Evolutionary conservation across 2,888 invertebrate genomes (phyloP).

Genomic region (Aleiodes alternator): DNA sequence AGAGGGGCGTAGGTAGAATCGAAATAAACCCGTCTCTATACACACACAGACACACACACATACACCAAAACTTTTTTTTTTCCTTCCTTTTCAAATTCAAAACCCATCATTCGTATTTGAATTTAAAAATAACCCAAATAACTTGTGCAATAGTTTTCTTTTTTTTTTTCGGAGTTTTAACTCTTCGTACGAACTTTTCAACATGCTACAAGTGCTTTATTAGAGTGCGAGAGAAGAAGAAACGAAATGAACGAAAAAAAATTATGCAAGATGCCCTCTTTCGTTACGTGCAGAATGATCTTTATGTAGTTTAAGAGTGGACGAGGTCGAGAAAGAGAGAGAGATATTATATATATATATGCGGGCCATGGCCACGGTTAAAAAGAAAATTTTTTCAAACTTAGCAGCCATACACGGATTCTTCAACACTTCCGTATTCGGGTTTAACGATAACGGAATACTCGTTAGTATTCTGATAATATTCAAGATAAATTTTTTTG

Average conservation of each 20-base stretch:
- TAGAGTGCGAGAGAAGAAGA: neutral
- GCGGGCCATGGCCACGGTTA: neutral
- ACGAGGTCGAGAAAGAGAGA: neutral
- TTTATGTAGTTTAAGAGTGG: neutral
- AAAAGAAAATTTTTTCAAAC: neutral
- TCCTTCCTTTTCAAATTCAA: neutral
- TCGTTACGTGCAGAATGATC: neutral
- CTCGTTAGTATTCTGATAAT: constrained; percentile 5
- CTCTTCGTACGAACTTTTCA: no score
- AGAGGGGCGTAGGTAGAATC: constrained; percentile 16
- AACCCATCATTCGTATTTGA: constrained; percentile 1
- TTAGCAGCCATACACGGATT: constrained; percentile 3
- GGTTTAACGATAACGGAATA: constrained; percentile 17
- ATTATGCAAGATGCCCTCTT: constrained; percentile 24
- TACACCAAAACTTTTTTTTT: neutral
- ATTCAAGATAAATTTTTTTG: neutral
- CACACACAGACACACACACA: no score
- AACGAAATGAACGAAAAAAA: constrained; percentile 13
- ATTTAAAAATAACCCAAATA: neutral
- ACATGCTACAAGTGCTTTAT: neutral
- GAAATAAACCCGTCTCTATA: constrained; percentile 25
- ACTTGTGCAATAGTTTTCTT: neutral
- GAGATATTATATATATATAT: neutral
- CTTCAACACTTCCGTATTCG: constrained; percentile 18
- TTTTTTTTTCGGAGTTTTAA: no score